phyloP scores from a whole-genome alignment of 2,113 vertebrate genomes.

The Pelmatolapia mariae region DNA sequence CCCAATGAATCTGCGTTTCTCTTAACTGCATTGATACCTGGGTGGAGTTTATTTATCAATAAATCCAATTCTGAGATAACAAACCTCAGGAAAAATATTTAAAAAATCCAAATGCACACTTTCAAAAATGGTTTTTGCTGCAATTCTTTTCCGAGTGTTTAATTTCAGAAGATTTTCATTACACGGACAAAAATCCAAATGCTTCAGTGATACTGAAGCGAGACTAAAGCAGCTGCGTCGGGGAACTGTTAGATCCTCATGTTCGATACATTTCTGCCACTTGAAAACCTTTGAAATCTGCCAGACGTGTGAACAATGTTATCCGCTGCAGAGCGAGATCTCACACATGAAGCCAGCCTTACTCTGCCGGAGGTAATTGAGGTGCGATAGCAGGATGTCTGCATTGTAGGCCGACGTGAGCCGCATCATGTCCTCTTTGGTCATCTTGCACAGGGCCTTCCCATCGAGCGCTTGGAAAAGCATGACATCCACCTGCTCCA shows the following conservation, averaged over 20 bases:
- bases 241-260: background rate
- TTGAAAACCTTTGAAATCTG: background rate
- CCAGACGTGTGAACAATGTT: background rate
- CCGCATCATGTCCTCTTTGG: slow-evolving; percentile 79
- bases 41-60: background rate
- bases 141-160: fast-evolving
- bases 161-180: background rate
- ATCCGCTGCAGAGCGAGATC: background rate
- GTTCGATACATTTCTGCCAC: background rate
- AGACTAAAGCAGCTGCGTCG: background rate
- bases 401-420: slow-evolving; percentile 78
- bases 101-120: fast-evolving
- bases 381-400: slow-evolving; percentile 80
- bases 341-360: slow-evolving; percentile 5
- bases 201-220: background rate
- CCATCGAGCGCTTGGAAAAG: slow-evolving; percentile 77
- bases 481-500: slow-evolving; percentile 74
- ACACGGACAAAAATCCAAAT: background rate
- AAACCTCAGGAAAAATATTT: background rate
- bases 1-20: fast-evolving
- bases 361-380: slow-evolving; percentile 82
- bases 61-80: background rate
- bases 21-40: background rate
- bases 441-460: slow-evolving; percentile 79
- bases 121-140: fast-evolving